Base-by-base conservation (phyloP, 2,113 vertebrate genomes). In the Rhombomys opimus region DNA sequence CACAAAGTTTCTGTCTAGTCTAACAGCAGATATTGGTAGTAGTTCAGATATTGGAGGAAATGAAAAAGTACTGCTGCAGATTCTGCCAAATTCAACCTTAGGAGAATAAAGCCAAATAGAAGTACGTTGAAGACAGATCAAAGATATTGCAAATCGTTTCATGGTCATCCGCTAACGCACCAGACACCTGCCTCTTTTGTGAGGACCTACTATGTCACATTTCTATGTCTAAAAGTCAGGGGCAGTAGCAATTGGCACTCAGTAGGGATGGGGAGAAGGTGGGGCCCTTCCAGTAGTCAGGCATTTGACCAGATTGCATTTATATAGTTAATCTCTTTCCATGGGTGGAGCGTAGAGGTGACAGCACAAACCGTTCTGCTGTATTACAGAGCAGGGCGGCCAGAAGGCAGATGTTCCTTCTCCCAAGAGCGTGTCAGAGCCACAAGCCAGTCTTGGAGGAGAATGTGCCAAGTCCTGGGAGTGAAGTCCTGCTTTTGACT, bases 81-180 rank as follows among this genome's bases (percentile, higher is more conserved):
- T 86, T 89, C 85, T 90, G 59, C 50, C 57, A 17, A 61, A 41
- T 87, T 87, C 2, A 11, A 68, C 81, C 92, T 82, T 84, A 27
- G 95, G 78, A 89, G 78, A 80, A 92, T 63, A 77, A 85, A 95
- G 41, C 25, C 80, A 76, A 82, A 81, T 25, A n/a, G 57, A 57
- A 84, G 54, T 89, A 7, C 89, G 35, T 87, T 86, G 70, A 90
- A 63, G 35, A 87, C 72, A 77, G 46, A 80, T 92, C 88, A 76
- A 89, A 87, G 25, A 84, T 57, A 68, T 13, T 52, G 61, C 59
- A 92, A 65, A 30, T 27, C 22, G 2, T 17, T 6, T 59, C 82
- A 0, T 61, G 12, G 15, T 73, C 90, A n/a, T 78, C 73, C 35
- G 17, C 73, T 27, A 17, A 22, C 68, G 91, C 54, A 13, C 0